phyloP scores from a whole-genome alignment of 2,797 vertebrate genomes.

The Coilia nasus region DNA sequence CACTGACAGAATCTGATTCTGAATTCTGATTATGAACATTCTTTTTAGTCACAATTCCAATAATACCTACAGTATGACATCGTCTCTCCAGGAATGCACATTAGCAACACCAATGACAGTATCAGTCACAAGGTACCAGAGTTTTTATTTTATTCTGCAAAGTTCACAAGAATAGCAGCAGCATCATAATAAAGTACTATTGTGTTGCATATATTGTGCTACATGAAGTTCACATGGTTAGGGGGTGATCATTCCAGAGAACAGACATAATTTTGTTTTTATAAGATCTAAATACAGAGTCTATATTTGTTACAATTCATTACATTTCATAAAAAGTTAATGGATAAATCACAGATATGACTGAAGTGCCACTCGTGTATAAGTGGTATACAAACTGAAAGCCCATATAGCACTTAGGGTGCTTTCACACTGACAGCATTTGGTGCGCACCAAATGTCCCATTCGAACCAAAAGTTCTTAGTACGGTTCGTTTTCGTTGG shows the following conservation, averaged over 20 bases:
- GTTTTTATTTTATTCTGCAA: neutral
- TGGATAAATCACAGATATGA: neutral
- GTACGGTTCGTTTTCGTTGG: no score
- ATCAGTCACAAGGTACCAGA: neutral
- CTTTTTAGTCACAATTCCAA: neutral
- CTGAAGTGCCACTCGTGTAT: neutral
- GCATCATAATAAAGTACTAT: neutral
- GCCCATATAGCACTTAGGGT: neutral
- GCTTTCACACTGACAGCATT: no score
- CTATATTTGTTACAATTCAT: neutral
- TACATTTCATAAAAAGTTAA: neutral
- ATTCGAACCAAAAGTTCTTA: no score
- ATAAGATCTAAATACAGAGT: neutral
- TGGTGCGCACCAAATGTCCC: no score
- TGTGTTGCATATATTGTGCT: constrained; percentile 15
- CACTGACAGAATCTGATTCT: neutral
- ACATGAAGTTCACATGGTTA: neutral
- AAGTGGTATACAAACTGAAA: neutral
- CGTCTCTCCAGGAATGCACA: neutral
- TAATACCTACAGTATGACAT: neutral
- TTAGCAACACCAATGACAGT: neutral
- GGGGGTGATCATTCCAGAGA: neutral
- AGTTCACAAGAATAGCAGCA: constrained; percentile 16
- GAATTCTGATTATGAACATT: neutral
- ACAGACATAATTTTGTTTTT: neutral